Base-by-base conservation (phyloP, 2,113 vertebrate genomes). In the Trichechus manatus region DNA sequence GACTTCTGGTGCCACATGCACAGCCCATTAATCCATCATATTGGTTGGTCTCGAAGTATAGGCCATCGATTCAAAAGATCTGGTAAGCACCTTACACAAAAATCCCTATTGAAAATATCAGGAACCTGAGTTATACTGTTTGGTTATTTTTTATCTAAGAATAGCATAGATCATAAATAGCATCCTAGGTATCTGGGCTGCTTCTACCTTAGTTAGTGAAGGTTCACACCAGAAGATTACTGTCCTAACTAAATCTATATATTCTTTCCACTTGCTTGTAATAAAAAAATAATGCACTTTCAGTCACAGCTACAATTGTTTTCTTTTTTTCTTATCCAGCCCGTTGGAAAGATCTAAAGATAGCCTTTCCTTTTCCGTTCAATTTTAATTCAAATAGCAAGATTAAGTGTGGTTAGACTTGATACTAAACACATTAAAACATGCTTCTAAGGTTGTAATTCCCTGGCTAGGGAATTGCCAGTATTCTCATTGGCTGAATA, bases 1-100 rank as follows among this genome's bases (percentile, higher is more conserved):
- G 99, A 99, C 98, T 99, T 99, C 98, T 99, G 99, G 99, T 99
- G 99, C 98, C 99, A 99, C 97, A 99, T 99, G 99, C 99, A 98
- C 98, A 99, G 99, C 95, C 99, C 99, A 0, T 99, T 99, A 94
- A 99, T 99, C 82, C 99, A 99, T 92, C 99, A 98, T 20, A 99
- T 99, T 6, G 99, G 99, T 84, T 99, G 99, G 99, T 99, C 99
- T 22, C 99, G 99, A 90, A 99, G 99, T 97, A 99, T 99, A 96
- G 99, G 99, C 61, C 99, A 99, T 98, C 99, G 99, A 89, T 99
- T 99, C 98, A 99, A 99, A 98, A 99, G 99, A 99, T 99, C 99
- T 36, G 99, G 99, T 99, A 92, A 98, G 99, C 47, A 92, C 9
- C 47, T 42, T 36, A 85, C 53, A 66, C 68, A 79, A 61, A 64